Conservation (phyloP, 2,113 vertebrate species). For the Ctenodactylus gundi region DNA sequence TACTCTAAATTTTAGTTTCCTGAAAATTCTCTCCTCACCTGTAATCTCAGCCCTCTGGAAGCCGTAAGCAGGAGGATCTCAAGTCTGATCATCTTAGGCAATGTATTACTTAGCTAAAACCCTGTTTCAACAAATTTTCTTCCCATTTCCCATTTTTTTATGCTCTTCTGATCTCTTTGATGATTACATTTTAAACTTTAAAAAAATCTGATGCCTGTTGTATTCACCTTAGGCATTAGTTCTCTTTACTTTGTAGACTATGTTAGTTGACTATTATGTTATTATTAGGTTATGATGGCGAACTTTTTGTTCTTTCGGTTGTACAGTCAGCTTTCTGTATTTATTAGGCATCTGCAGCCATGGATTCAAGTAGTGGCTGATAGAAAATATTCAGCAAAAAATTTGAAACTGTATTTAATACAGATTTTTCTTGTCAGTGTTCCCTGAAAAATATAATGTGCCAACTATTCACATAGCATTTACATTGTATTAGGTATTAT, state of each 20-base stretch:
- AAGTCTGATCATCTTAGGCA: background rate
- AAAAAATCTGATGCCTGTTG: background rate
- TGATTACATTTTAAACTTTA: conserved; percentile 5
- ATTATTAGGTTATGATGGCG: background rate
- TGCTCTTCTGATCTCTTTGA: background rate
- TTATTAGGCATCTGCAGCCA: background rate
- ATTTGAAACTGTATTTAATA: background rate
- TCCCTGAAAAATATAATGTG: background rate
- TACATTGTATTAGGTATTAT: background rate
- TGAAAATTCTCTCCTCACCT: background rate
- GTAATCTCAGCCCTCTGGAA: background rate
- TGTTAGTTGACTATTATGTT: background rate
- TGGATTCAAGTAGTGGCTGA: background rate
- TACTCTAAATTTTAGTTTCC: conserved; percentile 13
- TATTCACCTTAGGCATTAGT: background rate
- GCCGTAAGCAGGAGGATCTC: background rate
- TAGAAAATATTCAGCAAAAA: background rate
- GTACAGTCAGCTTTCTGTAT: background rate
- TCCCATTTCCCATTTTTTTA: background rate
- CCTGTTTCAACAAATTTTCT: background rate
- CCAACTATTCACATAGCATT: background rate
- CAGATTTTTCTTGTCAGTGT: background rate
- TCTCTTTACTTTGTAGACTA: background rate
- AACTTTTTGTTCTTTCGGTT: background rate
- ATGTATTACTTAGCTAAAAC: background rate